Evolutionary conservation across 2,113 vertebrate genomes (phyloP).

Genomic region (Rhagologus leucostigma): DNA sequence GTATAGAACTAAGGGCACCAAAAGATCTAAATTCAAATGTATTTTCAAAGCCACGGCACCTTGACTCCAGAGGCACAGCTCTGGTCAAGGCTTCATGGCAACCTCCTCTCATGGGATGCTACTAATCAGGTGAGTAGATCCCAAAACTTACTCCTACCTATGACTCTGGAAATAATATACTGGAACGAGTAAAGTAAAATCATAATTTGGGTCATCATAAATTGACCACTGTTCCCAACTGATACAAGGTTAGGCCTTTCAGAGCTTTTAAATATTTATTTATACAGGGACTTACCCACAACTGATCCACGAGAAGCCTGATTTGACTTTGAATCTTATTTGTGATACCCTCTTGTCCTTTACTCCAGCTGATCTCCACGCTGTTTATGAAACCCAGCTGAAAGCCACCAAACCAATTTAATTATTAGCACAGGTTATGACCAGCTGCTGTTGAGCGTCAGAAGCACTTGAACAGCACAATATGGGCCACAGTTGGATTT

Average conservation of each 20-base stretch:
- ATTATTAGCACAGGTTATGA: neutral
- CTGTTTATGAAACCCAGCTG: neutral
- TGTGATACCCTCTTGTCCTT: neutral
- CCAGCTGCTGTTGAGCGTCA: neutral
- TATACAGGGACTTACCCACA: neutral
- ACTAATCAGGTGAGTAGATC: neutral
- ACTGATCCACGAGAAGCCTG: neutral
- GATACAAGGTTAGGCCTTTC: neutral
- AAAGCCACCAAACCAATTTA: neutral
- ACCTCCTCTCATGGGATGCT: neutral
- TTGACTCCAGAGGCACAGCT: neutral
- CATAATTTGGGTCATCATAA: neutral
- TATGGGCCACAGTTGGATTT: neutral
- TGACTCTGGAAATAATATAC: neutral
- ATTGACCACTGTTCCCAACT: neutral
- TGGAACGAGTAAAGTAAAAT: fast-evolving
- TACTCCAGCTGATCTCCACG: neutral
- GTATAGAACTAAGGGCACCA: neutral
- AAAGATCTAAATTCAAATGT: neutral
- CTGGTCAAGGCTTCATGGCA: neutral
- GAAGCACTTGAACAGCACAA: neutral
- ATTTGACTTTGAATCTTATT: neutral
- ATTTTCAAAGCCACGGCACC: neutral
- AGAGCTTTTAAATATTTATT: neutral
- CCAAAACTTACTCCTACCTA: neutral